Evolutionary conservation across 2,888 invertebrate species (phyloP), one percentile per base, ranked within the genome.

Genomic region (Abscondita cerata): DNA sequence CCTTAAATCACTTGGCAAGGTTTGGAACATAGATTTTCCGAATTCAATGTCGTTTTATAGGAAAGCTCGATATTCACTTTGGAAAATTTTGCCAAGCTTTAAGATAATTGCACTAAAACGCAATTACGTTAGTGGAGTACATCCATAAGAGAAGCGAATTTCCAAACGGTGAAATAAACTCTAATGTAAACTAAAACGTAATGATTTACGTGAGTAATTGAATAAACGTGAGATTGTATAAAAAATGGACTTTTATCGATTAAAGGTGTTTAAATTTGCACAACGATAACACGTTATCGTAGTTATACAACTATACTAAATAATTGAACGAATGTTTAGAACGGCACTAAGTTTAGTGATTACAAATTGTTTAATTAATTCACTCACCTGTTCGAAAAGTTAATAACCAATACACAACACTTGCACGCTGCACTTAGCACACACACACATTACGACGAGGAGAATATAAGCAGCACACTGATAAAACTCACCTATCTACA

Each of bases 371-470:
- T 47, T 52, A 59, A 59, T 52, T 47, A 59, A 59, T 59, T 59
- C 52, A 47, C 59, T 59, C 59, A 59, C 59, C 59, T 52, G 52
- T 46, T 52, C 12, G 9, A 36, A 51, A 31, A 19, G 34, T 41
- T 41, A 46, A 58, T 58, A 41, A 58, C 44, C 51, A 44, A 31
- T 15, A 54, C 34, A 48, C 25, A 25, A 4, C 25, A 25, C 25
- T 4, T 25, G 20, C 56, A 48, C 40, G 38, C 38, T 48, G 40
- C n/a, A 25, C 6, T 25, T 25, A 25, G 6, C 6, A 2, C 25
- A 25, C 25, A 44, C 34, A 15, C 44, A 36, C 20, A 40, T 46
- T 46, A 41, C 3, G 44, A 11, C n/a, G 44, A 3, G 25, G 25
- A 25, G 25, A 25, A 6, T 4, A 25, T 25, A 25, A 25, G 25